Base-by-base conservation (phyloP, 2,888 invertebrate species). In the Trypoxylon attenuatum region DNA sequence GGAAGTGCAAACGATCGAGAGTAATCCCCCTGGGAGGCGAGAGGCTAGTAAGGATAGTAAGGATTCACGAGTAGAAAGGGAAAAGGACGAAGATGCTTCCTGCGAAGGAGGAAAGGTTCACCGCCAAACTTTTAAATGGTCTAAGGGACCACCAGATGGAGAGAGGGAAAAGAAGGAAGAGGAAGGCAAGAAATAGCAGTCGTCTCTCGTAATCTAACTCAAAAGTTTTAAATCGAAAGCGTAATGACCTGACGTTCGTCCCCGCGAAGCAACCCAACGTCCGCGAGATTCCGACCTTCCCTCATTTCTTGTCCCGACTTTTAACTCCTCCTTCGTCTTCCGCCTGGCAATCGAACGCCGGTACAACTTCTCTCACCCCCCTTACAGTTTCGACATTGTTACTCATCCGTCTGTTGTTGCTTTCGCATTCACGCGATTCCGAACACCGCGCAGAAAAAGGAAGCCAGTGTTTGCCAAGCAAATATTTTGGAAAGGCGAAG, bases 171-270 rank as follows among this genome's bases (percentile, higher is more conserved):
- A 22, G n/a, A 2, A 22, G n/a, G 45, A 4, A 18, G n/a, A n/a
- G n/a, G 23, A 41, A 15, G 27, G 25, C 25, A 8, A 25, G 25
- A 8, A 25, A 25, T 8, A n/a, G 57, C 51, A 39, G n/a, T 61
- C 55, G 57, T 69, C 64, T 66, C 69, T 68, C 68, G 69, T 69
- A 76, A 80, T 78, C 76, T 78, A 80, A 82, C 83, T 81, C 72
- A 63, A 78, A 83, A 83, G 75, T 83, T 83, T 80, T 75, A 66
- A 74, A 70, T 72, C 62, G 65, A 63, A 64, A 51, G 58, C 55
- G 59, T 66, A 77, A 72, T 60, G 59, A 67, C 61, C 58, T 53
- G 51, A 16, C 61, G 47, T 53, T 45, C 46, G 41, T 19, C 43
- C 38, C 19, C 4, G 19, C 50, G 15, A 6, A n/a, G 29, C 13